Percentiles rank a stretch among this genome's conserved stretches.
Conservation (phyloP, 1,140 invertebrate genomes). For the Ostrea denselamellosa region DNA sequence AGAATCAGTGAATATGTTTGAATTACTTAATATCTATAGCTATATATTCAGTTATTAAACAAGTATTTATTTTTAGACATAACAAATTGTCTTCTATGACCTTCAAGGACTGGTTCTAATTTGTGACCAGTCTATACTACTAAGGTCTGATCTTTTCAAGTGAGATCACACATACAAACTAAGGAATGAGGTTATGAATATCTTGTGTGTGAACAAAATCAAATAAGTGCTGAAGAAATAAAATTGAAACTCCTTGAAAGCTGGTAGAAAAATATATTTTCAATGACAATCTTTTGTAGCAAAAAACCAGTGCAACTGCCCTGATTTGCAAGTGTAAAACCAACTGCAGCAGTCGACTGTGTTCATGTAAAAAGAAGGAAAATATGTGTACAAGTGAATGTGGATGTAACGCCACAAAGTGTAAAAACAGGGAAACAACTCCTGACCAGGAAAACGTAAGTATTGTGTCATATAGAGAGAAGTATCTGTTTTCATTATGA, state of each 20-base stretch:
- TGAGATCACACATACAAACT: too few species aligned
- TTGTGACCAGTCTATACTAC: too few species aligned
- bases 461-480: neutral
- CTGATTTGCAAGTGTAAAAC: conserved; percentile 58
- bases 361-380: conserved; percentile 56
- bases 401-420: conserved; percentile 49
- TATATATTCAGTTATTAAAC: too few species aligned
- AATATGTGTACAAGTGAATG: conserved; percentile 51
- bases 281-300: neutral
- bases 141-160: too few species aligned
- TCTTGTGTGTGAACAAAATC: neutral
- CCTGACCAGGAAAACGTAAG: conserved; percentile 41
- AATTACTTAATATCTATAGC: too few species aligned
- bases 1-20: too few species aligned
- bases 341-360: conserved; percentile 55
- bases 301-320: conserved; percentile 37
- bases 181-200: neutral
- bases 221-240: too few species aligned
- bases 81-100: too few species aligned
- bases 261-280: neutral
- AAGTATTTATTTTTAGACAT: too few species aligned
- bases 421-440: conserved; percentile 53
- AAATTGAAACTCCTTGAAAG: neutral
- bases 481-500: neutral
- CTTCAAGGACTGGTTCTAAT: too few species aligned